Percentiles rank a stretch among this genome's conserved stretches.
phyloP scores from a whole-genome alignment of 2,888 invertebrate species.

The Rhamphomyia laevipes region DNA sequence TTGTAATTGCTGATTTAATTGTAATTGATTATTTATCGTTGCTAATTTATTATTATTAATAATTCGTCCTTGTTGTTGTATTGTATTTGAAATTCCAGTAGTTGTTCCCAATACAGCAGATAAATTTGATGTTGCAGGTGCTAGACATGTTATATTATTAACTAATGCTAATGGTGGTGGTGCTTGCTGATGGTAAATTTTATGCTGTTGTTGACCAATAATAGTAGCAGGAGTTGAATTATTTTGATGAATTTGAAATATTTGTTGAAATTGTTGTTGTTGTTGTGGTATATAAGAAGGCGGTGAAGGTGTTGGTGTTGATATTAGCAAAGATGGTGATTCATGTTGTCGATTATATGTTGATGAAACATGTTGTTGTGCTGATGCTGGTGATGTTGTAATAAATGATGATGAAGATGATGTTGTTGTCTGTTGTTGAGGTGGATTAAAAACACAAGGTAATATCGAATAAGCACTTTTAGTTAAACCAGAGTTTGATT shows the following conservation, averaged over 20 bases:
- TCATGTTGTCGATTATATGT: conserved; percentile 20
- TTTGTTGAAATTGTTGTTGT: neutral
- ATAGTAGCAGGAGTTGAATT: conserved; percentile 6
- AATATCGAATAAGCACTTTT: conserved; percentile 61
- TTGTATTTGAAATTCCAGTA: no score
- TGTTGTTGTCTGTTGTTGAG: conserved; percentile 29
- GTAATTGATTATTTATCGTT: conserved; percentile 11
- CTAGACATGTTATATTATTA: neutral
- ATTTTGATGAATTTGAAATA: conserved; percentile 3
- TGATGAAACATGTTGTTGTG: conserved; percentile 16
- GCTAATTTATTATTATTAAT: conserved; percentile 4
- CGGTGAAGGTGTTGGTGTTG: conserved; percentile 13
- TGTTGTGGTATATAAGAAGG: conserved; percentile 5
- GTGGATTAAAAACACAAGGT: conserved; percentile 59
- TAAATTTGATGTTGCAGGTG: neutral
- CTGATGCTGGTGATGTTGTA: neutral
- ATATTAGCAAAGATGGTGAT: conserved; percentile 12
- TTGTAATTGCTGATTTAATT: conserved; percentile 8
- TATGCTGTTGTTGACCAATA: neutral
- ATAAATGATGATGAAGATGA: conserved; percentile 26
- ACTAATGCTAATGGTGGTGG: conserved; percentile 2
- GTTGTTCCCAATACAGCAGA: no score
- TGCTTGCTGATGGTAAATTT: neutral
- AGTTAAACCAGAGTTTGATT: conserved; percentile 57
- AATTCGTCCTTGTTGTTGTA: neutral